These are phyloP conservation scores for Acronicta aceris DNA, from an alignment of 2,888 invertebrate species.

Conservation along the genomic window DNA sequence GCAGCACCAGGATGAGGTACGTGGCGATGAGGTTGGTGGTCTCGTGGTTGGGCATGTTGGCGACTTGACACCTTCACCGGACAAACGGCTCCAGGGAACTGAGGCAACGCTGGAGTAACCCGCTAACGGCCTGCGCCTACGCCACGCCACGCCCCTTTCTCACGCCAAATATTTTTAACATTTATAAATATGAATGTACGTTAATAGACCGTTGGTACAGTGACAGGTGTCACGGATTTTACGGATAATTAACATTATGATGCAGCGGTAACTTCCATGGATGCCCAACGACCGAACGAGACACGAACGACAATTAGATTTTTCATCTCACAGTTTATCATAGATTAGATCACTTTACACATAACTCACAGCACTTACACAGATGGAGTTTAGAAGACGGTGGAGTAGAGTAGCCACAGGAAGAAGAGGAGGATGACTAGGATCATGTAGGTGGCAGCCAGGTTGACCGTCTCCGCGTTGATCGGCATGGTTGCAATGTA, in stretches of 20 bases:
- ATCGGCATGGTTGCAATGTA: slow-evolving; percentile 80
- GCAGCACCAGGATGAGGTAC: slow-evolving; percentile 91
- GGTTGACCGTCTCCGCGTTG: slow-evolving; percentile 91
- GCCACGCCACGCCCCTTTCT: slow-evolving; percentile 69
- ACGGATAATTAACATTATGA: slow-evolving; percentile 40
- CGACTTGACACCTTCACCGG: slow-evolving; percentile 75
- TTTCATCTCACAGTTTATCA: no score
- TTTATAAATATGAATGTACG: slow-evolving; percentile 77
- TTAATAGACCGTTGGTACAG: slow-evolving; percentile 67
- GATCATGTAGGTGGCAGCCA: slow-evolving; percentile 92
- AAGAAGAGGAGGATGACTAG: slow-evolving; percentile 91
- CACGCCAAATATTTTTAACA: slow-evolving; percentile 66
- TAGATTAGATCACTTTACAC: slow-evolving; percentile 18
- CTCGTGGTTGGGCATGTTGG: slow-evolving; percentile 89
- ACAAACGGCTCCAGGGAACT: slow-evolving; percentile 80
- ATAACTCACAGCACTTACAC: slow-evolving; percentile 54
- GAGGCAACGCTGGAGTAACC: slow-evolving; percentile 66
- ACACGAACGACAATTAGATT: background rate
- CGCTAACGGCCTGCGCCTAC: slow-evolving; percentile 67
- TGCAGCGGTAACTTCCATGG: slow-evolving; percentile 12
- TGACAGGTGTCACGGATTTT: slow-evolving; percentile 67
- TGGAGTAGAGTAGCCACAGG: slow-evolving; percentile 91
- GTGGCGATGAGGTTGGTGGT: slow-evolving; percentile 92
- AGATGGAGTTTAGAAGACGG: slow-evolving; percentile 76
- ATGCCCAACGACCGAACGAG: background rate